Base-by-base conservation (phyloP, 2,113 vertebrate species). In the Spizaetus ornatus region DNA sequence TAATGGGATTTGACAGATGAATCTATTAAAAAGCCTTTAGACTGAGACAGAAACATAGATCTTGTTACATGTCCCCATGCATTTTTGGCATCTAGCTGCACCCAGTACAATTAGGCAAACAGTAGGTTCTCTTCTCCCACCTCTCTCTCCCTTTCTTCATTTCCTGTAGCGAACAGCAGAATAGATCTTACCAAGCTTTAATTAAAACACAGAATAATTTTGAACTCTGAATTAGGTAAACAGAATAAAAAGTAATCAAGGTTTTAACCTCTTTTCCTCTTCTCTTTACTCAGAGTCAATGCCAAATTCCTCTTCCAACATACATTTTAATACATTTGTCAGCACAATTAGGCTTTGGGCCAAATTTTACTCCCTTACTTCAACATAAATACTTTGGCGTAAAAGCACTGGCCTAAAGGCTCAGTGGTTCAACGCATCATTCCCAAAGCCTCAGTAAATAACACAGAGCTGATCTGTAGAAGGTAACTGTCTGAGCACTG, bases 131-230 rank as follows among this genome's bases (percentile, higher is more conserved):
- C 56, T 82, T 93, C 52, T 92, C 40, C 21, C 47, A 82, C 52
- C 47, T 88, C 65, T n/a, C 40, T 76, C n/a, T 73, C 38, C 52
- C 7, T 15, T 72, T 93, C 58, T 87, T 94, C 56, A 93, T 95
- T 94, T 97, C 79, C 92, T 96, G 45, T 53, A 77, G 31, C 6
- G 59, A 91, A 94, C 21, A 93, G 67, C 73, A 91, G 48, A 92
- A 58, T 9, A 91, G 16, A 66, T 45, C 38, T 85, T 95, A 87
- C 83, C 80, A 96, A 81, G 23, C 16, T 83, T 92, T 95, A 94
- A 90, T 83, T 90, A 93, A 96, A 95, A 85, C 38, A 85, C 1
- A 1, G 19, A 83, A 83, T 83, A 91, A 66, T 86, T 87, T 42
- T 73, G 50, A 95, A 83, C 42, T 73, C 55, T 72, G 53, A 67